phyloP scores from a whole-genome alignment of 2,113 vertebrate genomes.

The Alosa alosa region DNA sequence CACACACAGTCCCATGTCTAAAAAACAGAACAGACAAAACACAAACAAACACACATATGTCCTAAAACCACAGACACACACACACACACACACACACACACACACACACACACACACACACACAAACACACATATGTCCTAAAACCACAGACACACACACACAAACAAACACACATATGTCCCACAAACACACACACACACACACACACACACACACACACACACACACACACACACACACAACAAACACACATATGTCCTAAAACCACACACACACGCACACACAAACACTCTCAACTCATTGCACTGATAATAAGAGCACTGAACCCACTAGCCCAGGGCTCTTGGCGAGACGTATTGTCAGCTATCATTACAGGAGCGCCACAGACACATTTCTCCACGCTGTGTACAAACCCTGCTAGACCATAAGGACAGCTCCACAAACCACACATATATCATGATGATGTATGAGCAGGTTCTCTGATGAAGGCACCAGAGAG shows the following conservation, averaged over 20 bases:
- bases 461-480: slow-evolving; percentile 7
- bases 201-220: background rate
- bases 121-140: background rate
- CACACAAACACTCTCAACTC: background rate
- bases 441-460: background rate
- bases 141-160: background rate
- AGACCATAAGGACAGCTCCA: slow-evolving; percentile 1
- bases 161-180: background rate
- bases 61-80: background rate
- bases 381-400: background rate
- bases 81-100: background rate
- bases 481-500: background rate
- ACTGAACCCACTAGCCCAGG: background rate
- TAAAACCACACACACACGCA: background rate
- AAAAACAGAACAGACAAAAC: too few species aligned
- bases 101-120: background rate
- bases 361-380: background rate
- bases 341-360: background rate
- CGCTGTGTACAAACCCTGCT: background rate
- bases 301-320: background rate
- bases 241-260: background rate
- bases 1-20: too few species aligned
- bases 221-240: background rate
- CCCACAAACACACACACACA: background rate
- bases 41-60: too few species aligned